Evolutionary conservation across 2,888 invertebrate genomes (phyloP).

Genomic region (Drosophila borealis): DNA sequence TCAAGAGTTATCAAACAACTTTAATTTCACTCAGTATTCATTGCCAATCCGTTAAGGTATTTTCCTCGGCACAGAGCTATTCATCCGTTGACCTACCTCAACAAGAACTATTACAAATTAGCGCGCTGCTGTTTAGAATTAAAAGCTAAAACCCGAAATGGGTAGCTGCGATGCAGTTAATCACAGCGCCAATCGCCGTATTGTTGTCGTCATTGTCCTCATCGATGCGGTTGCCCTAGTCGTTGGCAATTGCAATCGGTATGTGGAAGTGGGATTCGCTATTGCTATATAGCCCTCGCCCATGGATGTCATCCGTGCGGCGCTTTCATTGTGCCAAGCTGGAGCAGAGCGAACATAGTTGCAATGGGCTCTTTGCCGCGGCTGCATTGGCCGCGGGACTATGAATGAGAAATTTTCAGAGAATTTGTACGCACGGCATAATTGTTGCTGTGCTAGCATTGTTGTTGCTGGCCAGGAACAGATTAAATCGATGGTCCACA

Average conservation of each 20-base stretch:
- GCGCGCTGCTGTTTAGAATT: constrained; percentile 55
- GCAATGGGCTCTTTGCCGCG: constrained; percentile 33
- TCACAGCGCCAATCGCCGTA: constrained; percentile 57
- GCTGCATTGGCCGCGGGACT: constrained; percentile 38
- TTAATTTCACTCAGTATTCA: constrained; percentile 1
- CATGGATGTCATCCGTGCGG: constrained; percentile 56
- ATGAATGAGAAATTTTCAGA: constrained; percentile 66
- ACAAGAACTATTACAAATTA: constrained; percentile 49
- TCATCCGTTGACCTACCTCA: constrained; percentile 6
- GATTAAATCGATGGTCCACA: constrained; percentile 66
- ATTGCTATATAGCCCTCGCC: constrained; percentile 24
- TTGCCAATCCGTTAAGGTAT: not conserved
- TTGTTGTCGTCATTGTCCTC: constrained; percentile 42
- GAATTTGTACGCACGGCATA: constrained; percentile 72
- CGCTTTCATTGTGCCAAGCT: constrained; percentile 56
- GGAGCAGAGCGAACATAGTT: constrained; percentile 37
- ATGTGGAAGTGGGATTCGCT: constrained; percentile 9
- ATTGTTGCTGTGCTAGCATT: constrained; percentile 66
- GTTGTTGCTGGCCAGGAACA: constrained; percentile 49
- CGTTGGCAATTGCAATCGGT: constrained; percentile 4
- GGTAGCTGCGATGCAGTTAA: constrained; percentile 61
- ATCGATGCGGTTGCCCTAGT: constrained; percentile 21
- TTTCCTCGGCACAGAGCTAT: not conserved
- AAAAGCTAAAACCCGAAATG: constrained; percentile 56
- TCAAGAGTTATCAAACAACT: not conserved